phyloP scores from a whole-genome alignment of 1,140 invertebrate species.

The Lepidurus arcticus region DNA sequence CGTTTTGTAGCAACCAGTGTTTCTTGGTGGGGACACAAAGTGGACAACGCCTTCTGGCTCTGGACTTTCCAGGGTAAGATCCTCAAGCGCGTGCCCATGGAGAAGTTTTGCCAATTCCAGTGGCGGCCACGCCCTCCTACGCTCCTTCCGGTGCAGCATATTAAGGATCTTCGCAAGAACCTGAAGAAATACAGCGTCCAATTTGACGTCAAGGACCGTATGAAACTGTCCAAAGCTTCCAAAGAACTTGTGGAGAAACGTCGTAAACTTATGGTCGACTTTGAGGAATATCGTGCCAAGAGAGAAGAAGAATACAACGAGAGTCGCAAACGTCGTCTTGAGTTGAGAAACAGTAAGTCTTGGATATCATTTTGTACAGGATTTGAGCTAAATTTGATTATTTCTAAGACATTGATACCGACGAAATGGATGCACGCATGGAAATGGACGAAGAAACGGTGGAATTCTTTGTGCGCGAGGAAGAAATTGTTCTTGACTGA shows the following conservation, averaged over 20 bases:
- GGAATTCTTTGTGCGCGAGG: conserved; percentile 97
- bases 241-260: conserved; percentile 96
- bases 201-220: conserved; percentile 94
- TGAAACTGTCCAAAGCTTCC: conserved; percentile 85
- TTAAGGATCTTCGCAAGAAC: conserved; percentile 95
- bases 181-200: conserved; percentile 93
- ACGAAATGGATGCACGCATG: conserved; percentile 75
- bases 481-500: conserved; percentile 69
- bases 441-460: conserved; percentile 92
- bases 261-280: conserved; percentile 78
- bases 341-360: conserved; percentile 72
- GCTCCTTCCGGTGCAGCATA: conserved; percentile 69
- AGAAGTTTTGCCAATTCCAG: conserved; percentile 87
- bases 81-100: conserved; percentile 73
- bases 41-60: conserved; percentile 90
- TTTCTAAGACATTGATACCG: conserved; percentile 78
- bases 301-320: conserved; percentile 45
- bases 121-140: conserved; percentile 92
- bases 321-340: conserved; percentile 45
- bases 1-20: conserved; percentile 93
- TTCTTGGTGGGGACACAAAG: conserved; percentile 92
- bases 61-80: conserved; percentile 95
- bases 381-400: conserved; percentile 14
- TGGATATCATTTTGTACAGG: background rate
- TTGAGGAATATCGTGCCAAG: conserved; percentile 70